Evolutionary conservation across 1,140 invertebrate genomes (phyloP).

Genomic region (Solen grandis): DNA sequence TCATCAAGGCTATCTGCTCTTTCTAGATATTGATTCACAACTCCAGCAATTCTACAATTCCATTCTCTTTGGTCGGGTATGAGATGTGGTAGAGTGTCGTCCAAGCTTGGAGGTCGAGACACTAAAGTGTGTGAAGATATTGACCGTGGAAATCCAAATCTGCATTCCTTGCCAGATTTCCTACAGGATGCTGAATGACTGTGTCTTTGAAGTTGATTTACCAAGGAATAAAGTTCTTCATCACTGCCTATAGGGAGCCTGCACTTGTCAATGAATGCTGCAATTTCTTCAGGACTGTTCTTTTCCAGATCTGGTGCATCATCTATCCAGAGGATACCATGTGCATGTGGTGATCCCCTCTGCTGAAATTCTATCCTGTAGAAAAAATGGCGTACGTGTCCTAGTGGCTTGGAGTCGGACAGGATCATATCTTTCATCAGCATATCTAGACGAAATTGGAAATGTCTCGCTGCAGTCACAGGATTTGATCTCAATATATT

Average conservation of each 20-base stretch:
- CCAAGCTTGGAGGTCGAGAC: neutral
- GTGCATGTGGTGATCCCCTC: neutral
- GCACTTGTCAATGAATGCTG: neutral
- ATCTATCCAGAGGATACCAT: neutral
- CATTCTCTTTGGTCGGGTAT: neutral
- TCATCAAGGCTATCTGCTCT: too few species aligned
- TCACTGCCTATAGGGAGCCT: neutral
- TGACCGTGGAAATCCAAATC: constrained; percentile 19
- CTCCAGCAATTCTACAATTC: too few species aligned
- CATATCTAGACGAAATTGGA: neutral
- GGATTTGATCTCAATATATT: constrained; percentile 9
- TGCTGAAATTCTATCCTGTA: neutral
- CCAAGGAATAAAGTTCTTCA: neutral
- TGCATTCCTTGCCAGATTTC: constrained; percentile 10
- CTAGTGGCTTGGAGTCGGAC: neutral
- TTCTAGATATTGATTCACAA: too few species aligned
- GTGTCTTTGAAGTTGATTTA: neutral
- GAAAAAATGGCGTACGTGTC: neutral
- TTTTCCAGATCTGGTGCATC: neutral
- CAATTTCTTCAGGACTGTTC: neutral
- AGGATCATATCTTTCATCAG: neutral
- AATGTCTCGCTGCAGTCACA: neutral
- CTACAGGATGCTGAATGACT: neutral
- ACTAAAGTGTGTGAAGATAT: neutral
- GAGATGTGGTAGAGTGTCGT: neutral